phyloP scores from a whole-genome alignment of 2,888 invertebrate genomes.

The Oscheius myriophilus region DNA sequence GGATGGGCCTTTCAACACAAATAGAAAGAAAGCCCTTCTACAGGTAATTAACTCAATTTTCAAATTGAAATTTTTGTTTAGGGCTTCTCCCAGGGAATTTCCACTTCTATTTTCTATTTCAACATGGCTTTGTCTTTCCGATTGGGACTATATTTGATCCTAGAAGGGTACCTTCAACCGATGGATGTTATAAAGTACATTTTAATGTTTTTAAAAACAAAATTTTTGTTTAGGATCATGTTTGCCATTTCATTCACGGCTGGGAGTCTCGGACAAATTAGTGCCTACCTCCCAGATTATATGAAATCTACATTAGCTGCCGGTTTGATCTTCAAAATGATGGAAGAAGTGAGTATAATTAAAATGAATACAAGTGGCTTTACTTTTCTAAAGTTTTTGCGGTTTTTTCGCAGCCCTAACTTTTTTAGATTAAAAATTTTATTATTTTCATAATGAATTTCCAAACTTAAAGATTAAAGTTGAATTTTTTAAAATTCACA shows the following conservation, averaged over 20 bases:
- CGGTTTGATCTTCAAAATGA: conserved; percentile 71
- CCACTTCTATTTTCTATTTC: conserved; percentile 71
- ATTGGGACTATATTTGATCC: conserved; percentile 72
- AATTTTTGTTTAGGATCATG: conserved; percentile 72
- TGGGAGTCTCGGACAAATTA: conserved; percentile 72
- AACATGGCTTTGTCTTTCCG: conserved; percentile 71
- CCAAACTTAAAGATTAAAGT: too few species aligned
- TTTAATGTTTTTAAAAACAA: background rate
- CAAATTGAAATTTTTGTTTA: conserved; percentile 29
- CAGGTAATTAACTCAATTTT: conserved; percentile 23
- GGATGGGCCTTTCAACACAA: conserved; percentile 49
- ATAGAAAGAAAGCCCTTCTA: conserved; percentile 44
- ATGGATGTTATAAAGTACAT: conserved; percentile 71
- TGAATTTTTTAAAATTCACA: too few species aligned
- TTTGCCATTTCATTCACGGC: conserved; percentile 75
- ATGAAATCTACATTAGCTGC: conserved; percentile 70
- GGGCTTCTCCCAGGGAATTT: conserved; percentile 64
- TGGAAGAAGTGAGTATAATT: conserved; percentile 60
- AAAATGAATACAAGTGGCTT: background rate
- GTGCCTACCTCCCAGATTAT: conserved; percentile 73
- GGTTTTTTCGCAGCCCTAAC: too few species aligned
- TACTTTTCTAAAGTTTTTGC: too few species aligned
- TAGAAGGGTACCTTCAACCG: conserved; percentile 71
- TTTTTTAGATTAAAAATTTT: too few species aligned
- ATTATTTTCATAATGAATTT: too few species aligned